Percentiles rank a stretch among this genome's conserved stretches.
These are phyloP conservation scores for Pentamera pediparva DNA, from an alignment of 53 echinoderm and acorn worm genomes.

Conservation along the genomic window DNA sequence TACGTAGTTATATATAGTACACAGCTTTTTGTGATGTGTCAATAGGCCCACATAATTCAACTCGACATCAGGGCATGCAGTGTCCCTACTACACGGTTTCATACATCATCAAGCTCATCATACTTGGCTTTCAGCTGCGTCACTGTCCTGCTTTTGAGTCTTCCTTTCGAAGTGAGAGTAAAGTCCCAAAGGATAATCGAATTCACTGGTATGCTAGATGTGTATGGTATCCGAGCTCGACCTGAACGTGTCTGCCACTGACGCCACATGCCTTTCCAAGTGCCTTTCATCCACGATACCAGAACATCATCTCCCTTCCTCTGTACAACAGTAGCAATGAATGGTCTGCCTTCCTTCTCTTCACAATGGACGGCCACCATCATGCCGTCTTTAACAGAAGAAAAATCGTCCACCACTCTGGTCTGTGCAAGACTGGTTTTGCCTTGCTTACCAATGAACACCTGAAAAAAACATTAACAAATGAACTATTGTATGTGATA, in stretches of 20 bases:
- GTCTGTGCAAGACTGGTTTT: background rate
- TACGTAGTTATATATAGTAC: too few species aligned
- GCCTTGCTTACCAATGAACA: background rate
- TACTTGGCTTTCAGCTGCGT: background rate
- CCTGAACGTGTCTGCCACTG: background rate
- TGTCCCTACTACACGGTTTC: too few species aligned
- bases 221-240: background rate
- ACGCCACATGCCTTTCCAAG: background rate
- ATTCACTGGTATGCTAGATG: background rate
- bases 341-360: conserved; percentile 8
- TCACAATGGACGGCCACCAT: conserved; percentile 19
- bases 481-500: too few species aligned
- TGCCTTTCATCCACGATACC: background rate
- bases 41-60: too few species aligned
- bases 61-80: too few species aligned
- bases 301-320: background rate
- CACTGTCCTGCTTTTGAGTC: background rate
- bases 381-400: conserved; percentile 17
- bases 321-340: background rate
- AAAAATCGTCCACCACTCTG: background rate
- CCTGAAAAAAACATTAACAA: background rate
- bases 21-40: too few species aligned
- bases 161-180: background rate
- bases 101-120: background rate
- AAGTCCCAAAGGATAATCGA: conserved; percentile 9